phyloP scores from a whole-genome alignment of 2,888 invertebrate species.

The Mayetiola destructor region DNA sequence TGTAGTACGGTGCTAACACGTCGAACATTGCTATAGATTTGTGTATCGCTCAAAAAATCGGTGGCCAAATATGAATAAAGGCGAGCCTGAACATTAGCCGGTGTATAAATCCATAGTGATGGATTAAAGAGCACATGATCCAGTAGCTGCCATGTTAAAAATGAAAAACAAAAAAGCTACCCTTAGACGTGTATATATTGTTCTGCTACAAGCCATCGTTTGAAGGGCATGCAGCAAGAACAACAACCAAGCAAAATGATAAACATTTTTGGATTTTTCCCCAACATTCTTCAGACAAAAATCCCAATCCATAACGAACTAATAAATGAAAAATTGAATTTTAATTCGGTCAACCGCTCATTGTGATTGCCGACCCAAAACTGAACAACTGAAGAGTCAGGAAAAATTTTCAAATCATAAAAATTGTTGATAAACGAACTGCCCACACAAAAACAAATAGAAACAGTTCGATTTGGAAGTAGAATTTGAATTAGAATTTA shows the following conservation, averaged over 20 bases:
- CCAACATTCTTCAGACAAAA: slow-evolving; percentile 11
- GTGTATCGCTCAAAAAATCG: slow-evolving; percentile 95
- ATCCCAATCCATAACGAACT: not conserved
- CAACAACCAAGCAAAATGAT: slow-evolving; percentile 15
- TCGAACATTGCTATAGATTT: slow-evolving; percentile 92
- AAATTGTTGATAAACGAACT: too few species aligned
- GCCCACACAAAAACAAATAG: too few species aligned
- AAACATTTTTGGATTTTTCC: slow-evolving; percentile 6
- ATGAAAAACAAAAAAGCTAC: slow-evolving; percentile 81
- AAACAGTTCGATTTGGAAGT: too few species aligned
- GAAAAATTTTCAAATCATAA: too few species aligned
- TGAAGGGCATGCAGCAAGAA: slow-evolving; percentile 26
- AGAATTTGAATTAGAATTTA: too few species aligned
- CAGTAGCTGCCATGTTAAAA: slow-evolving; percentile 87
- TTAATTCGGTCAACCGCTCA: too few species aligned
- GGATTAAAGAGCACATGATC: slow-evolving; percentile 99
- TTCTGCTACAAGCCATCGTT: slow-evolving; percentile 37
- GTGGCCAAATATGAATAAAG: slow-evolving; percentile 96
- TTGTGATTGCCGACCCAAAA: too few species aligned
- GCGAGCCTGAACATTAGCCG: slow-evolving; percentile 85
- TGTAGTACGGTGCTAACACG: slow-evolving; percentile 94
- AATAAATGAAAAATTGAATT: not conserved
- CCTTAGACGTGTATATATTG: slow-evolving; percentile 46
- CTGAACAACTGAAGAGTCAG: not conserved
- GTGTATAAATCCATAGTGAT: slow-evolving; percentile 96